Evolutionary conservation across 2,888 invertebrate species (phyloP).

Genomic region (Patella caerulea): DNA sequence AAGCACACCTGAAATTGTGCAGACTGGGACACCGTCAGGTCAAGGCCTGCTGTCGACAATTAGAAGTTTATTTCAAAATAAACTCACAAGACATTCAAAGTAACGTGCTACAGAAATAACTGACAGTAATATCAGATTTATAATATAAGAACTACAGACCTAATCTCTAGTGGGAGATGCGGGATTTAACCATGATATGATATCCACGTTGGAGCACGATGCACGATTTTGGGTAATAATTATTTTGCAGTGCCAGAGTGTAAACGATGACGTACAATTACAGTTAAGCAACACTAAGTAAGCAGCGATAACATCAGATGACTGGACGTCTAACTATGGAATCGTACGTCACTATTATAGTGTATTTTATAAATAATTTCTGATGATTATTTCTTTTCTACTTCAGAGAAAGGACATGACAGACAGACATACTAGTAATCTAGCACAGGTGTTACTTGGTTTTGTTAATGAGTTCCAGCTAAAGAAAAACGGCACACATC

Average conservation of each 20-base stretch:
- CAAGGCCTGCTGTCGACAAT: neutral
- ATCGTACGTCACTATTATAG: constrained; percentile 23
- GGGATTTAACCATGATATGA: constrained; percentile 25
- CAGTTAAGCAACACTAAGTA: constrained; percentile 24
- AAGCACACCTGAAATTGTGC: neutral
- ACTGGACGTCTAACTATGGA: constrained; percentile 22
- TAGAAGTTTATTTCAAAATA: neutral
- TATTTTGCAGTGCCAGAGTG: constrained; percentile 18
- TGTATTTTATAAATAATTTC: constrained; percentile 27
- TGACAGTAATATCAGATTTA: neutral
- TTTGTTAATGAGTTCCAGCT: constrained; percentile 27
- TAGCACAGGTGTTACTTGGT: constrained; percentile 23
- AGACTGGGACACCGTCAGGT: too few species aligned
- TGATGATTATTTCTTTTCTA: constrained; percentile 27
- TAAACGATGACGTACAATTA: constrained; percentile 22
- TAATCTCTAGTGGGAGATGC: constrained; percentile 14
- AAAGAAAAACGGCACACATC: constrained; percentile 26
- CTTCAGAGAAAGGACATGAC: constrained; percentile 16
- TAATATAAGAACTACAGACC: constrained; percentile 21
- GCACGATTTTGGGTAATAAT: constrained; percentile 20
- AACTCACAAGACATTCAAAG: neutral
- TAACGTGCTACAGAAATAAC: neutral
- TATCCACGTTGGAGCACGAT: constrained; percentile 19
- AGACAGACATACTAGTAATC: constrained; percentile 9
- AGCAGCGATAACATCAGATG: constrained; percentile 25